A percentile compares a stretch with the other conserved stretches of the same genome.
These are phyloP conservation scores for Dermolepida albohirtum DNA, from an alignment of 2,888 invertebrate genomes.

Conservation along the genomic window DNA sequence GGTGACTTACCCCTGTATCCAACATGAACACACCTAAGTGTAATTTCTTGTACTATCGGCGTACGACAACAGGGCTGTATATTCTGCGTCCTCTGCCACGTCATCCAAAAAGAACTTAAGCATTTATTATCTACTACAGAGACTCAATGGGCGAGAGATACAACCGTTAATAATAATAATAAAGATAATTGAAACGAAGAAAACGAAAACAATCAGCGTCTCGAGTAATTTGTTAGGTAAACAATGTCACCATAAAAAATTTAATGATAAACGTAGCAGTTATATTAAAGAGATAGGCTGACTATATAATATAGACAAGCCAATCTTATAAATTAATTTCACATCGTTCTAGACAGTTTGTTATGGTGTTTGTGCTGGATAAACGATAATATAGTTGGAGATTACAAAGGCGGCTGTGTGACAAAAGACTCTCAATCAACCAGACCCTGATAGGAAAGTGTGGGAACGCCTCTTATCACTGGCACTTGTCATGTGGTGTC, in stretches of 20 bases:
- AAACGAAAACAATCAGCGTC: too few relatives aligned
- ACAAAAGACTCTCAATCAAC: slow-evolving; percentile 47
- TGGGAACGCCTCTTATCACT: slow-evolving; percentile 52
- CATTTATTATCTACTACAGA: too few relatives aligned
- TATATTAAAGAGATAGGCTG: too few relatives aligned
- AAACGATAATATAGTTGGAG: slow-evolving; percentile 45
- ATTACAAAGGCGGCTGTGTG: slow-evolving; percentile 48
- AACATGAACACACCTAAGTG: slow-evolving; percentile 43
- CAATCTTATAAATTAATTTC: slow-evolving; percentile 1
- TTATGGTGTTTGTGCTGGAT: slow-evolving; percentile 8
- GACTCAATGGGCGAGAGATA: too few relatives aligned
- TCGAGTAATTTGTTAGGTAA: too few relatives aligned
- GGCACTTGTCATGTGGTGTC: slow-evolving; percentile 54
- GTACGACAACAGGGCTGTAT: slow-evolving; percentile 34
- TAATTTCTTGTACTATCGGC: slow-evolving; percentile 44
- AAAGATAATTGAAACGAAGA: too few relatives aligned
- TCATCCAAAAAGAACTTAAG: background rate
- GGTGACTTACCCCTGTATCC: slow-evolving; percentile 10
- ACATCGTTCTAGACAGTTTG: slow-evolving; percentile 2
- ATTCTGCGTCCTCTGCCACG: background rate
- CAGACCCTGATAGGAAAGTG: slow-evolving; percentile 49
- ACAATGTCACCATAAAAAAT: too few relatives aligned
- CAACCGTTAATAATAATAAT: too few relatives aligned
- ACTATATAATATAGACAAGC: too few relatives aligned
- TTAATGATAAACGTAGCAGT: too few relatives aligned